Percentiles rank a stretch among this genome's conserved stretches.
phyloP scores from a whole-genome alignment of 2,797 vertebrate species.

The Gouania willdenowi region DNA sequence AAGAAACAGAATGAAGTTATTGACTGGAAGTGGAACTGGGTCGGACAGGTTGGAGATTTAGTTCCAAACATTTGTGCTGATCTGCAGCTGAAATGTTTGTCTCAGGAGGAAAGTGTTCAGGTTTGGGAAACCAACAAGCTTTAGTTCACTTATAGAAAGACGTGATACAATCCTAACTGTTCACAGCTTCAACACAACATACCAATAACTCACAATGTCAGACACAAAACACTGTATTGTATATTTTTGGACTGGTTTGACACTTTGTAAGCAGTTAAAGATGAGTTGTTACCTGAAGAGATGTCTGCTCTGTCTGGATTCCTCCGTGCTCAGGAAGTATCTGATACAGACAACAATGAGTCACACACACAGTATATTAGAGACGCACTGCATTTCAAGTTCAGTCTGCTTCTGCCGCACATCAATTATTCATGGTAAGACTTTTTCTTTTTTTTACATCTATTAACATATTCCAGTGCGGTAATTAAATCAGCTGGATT shows the following conservation, averaged over 20 bases:
- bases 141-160: no score
- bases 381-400: conserved; percentile 4
- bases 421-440: conserved; percentile 36
- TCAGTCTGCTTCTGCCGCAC: conserved; percentile 14
- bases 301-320: conserved; percentile 76
- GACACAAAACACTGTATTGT: no score
- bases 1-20: conserved; percentile 14
- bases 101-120: neutral
- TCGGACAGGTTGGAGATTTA: no score
- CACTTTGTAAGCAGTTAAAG: no score
- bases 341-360: conserved; percentile 46
- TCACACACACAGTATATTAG: conserved; percentile 21
- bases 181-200: no score
- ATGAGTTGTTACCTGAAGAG: conserved; percentile 81
- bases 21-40: neutral
- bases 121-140: no score
- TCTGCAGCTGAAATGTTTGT: no score
- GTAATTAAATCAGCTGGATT: conserved; percentile 1
- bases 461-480: conserved; percentile 23
- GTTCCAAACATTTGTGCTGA: no score
- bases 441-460: conserved; percentile 7
- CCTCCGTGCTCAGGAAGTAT: conserved; percentile 81
- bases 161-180: no score
- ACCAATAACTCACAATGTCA: no score
- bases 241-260: no score